Evolutionary conservation across 1,140 invertebrate species (phyloP).

Genomic region (Hesperophylax magnus): DNA sequence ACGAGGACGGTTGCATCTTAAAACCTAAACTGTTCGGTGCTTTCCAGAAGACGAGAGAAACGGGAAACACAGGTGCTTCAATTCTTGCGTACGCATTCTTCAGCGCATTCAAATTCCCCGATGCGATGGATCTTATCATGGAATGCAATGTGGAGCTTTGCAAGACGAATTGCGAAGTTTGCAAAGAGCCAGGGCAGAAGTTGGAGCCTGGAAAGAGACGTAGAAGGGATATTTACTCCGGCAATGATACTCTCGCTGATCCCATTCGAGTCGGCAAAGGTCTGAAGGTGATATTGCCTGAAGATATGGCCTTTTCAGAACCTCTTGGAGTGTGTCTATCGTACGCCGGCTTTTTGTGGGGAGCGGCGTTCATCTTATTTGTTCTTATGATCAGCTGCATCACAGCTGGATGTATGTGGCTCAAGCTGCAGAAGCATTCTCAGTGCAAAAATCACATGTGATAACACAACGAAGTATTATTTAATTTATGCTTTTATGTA

Average conservation of each 20-base stretch:
- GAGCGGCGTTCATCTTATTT: conserved; percentile 63
- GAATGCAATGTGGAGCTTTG: conserved; percentile 90
- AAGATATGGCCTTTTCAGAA: conserved; percentile 69
- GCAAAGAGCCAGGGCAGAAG: conserved; percentile 78
- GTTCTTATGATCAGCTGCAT: conserved; percentile 62
- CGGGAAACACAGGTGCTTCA: conserved; percentile 80
- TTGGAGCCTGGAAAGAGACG: conserved; percentile 75
- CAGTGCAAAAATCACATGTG: conserved; percentile 53
- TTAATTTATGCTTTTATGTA: conserved; percentile 8
- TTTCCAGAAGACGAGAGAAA: conserved; percentile 85
- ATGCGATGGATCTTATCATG: conserved; percentile 87
- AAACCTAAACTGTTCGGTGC: conserved; percentile 87
- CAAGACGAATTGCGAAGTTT: conserved; percentile 84
- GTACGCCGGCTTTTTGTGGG: conserved; percentile 65
- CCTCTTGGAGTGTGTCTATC: conserved; percentile 66
- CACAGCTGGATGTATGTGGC: conserved; percentile 53
- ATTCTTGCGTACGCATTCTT: conserved; percentile 87
- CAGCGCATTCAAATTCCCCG: conserved; percentile 91
- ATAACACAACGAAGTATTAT: conserved; percentile 26
- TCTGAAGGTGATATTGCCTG: conserved; percentile 77
- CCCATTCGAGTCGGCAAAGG: conserved; percentile 74
- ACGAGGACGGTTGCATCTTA: conserved; percentile 83
- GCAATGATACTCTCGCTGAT: conserved; percentile 70
- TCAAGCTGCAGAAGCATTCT: conserved; percentile 55
- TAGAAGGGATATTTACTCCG: conserved; percentile 67